Percentiles rank a stretch among this genome's conserved stretches.
Conservation (phyloP, 2,797 vertebrate species). For the Gymnopithys bicolor region DNA sequence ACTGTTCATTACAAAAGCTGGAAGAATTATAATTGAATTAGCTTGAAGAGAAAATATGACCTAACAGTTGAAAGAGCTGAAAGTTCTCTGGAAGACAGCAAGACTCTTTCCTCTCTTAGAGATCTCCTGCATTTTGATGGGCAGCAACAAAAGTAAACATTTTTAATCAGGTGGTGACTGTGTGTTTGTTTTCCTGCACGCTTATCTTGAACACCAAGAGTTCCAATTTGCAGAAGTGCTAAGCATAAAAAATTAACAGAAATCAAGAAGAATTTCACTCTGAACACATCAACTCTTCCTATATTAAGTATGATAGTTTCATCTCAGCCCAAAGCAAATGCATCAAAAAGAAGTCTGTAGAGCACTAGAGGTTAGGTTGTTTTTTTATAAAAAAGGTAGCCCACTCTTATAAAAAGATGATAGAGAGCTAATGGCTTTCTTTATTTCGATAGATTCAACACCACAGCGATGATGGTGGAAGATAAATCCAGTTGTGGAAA, state of each 20-base stretch:
- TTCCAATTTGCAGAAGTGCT: neutral
- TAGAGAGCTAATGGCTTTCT: neutral
- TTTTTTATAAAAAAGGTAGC: neutral
- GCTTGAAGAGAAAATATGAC: neutral
- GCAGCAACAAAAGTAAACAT: neutral
- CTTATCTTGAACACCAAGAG: neutral
- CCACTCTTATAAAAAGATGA: neutral
- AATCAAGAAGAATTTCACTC: neutral
- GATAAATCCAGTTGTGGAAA: neutral
- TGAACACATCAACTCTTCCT: neutral
- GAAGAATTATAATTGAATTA: neutral
- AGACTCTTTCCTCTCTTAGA: neutral
- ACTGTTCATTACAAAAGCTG: neutral
- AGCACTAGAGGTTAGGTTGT: neutral
- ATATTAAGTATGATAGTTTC: neutral
- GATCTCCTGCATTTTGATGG: neutral
- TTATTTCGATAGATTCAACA: neutral
- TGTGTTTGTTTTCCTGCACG: neutral
- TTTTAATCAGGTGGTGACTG: neutral
- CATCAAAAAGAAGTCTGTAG: neutral
- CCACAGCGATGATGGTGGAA: neutral
- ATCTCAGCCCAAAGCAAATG: neutral
- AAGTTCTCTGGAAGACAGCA: neutral
- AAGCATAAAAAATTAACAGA: neutral
- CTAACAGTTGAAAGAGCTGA: neutral